These are phyloP conservation scores for Drosophila cardini DNA, from an alignment of 1,140 invertebrate species.

Conservation along the genomic window DNA sequence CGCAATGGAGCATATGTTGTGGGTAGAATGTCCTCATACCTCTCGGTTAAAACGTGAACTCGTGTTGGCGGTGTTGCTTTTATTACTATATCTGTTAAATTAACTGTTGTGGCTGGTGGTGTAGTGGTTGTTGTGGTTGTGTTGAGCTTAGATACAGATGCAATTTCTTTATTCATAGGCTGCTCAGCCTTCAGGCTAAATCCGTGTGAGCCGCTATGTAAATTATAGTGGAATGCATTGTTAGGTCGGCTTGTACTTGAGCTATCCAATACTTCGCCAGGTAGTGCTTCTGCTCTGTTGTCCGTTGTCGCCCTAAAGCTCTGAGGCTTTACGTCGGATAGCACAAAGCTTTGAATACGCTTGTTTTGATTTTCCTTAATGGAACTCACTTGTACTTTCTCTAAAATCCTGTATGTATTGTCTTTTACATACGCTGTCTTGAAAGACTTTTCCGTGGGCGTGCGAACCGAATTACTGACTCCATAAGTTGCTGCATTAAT, in stretches of 20 bases:
- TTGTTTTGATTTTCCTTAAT: slow-evolving; percentile 46
- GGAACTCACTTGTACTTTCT: slow-evolving; percentile 10
- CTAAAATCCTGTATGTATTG: slow-evolving; percentile 6
- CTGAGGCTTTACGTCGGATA: slow-evolving; percentile 75
- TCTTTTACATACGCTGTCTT: slow-evolving; percentile 16
- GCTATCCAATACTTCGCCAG: slow-evolving; percentile 30
- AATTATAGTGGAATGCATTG: slow-evolving; percentile 67
- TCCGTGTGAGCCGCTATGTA: slow-evolving; percentile 65
- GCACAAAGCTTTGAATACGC: slow-evolving; percentile 72
- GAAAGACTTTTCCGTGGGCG: slow-evolving; percentile 29
- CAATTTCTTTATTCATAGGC: slow-evolving; percentile 15
- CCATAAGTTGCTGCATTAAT: slow-evolving; percentile 71
- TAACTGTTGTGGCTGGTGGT: slow-evolving; percentile 23
- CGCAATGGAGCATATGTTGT: slow-evolving; percentile 82
- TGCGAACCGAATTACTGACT: slow-evolving; percentile 53
- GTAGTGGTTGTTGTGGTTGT: slow-evolving; percentile 28
- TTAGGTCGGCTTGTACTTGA: slow-evolving; percentile 47
- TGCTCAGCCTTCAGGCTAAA: slow-evolving; percentile 63
- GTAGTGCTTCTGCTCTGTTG: slow-evolving; percentile 4
- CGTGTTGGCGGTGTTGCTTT: slow-evolving; percentile 24
- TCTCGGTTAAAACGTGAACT: slow-evolving; percentile 14
- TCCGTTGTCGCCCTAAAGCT: slow-evolving; percentile 62
- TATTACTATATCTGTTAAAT: slow-evolving; percentile 15
- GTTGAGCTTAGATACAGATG: slow-evolving; percentile 13
- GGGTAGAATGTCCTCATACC: slow-evolving; percentile 66